Conservation (phyloP, 2,797 vertebrate genomes). For the Pelobates cultripes region DNA sequence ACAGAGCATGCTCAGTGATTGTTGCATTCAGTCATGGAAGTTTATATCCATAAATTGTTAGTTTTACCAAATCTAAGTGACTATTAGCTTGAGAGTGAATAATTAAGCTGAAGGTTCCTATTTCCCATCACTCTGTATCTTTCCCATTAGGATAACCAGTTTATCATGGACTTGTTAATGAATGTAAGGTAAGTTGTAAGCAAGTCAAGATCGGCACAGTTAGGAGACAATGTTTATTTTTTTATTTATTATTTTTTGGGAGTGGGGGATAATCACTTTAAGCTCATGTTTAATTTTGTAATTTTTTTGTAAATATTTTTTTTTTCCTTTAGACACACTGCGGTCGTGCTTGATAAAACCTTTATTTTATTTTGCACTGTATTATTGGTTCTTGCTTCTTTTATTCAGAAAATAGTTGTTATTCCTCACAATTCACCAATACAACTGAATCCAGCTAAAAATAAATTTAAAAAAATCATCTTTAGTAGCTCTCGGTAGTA, state of each 20-base stretch:
- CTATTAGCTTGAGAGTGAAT: background rate
- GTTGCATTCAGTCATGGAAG: too few relatives aligned
- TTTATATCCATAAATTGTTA: too few relatives aligned
- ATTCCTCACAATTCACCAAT: slow-evolving; percentile 9
- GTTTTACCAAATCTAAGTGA: too few relatives aligned
- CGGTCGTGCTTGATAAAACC: slow-evolving; percentile 5
- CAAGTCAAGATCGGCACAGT: slow-evolving; percentile 2
- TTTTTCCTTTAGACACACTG: slow-evolving; percentile 1
- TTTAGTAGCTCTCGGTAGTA: slow-evolving; percentile 3
- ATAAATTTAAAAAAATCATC: background rate
- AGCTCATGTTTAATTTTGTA: background rate
- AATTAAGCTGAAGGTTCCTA: slow-evolving; percentile 8
- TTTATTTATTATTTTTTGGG: background rate
- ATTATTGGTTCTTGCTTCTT: slow-evolving; percentile 15
- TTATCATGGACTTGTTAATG: slow-evolving; percentile 28
- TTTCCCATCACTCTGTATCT: slow-evolving; percentile 32
- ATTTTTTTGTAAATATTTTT: background rate
- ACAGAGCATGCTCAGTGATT: too few relatives aligned
- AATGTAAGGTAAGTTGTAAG: slow-evolving; percentile 16
- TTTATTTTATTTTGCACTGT: slow-evolving; percentile 20
- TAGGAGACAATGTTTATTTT: background rate
- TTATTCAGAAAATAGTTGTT: background rate
- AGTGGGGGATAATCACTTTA: background rate
- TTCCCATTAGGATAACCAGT: slow-evolving; percentile 37
- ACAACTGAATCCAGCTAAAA: slow-evolving; percentile 17